These are phyloP conservation scores for Ciona savignyi DNA, from an alignment of 23 tunicate genomes.

Conservation along the genomic window DNA sequence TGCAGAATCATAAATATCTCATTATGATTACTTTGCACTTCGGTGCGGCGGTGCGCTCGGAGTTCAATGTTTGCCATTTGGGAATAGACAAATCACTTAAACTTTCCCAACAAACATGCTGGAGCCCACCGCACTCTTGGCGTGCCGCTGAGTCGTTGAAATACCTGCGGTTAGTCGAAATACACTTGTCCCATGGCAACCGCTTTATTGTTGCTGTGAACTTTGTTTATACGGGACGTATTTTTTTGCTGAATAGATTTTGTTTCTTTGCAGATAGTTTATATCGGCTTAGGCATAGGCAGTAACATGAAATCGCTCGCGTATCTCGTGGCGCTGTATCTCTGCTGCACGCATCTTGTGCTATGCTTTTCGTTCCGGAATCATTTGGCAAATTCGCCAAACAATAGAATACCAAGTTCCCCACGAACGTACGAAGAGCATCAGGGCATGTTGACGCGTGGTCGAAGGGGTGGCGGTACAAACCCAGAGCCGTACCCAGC, in stretches of 20 bases:
- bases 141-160: background rate
- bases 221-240: background rate
- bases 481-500: background rate
- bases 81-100: background rate
- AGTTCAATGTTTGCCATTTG: background rate
- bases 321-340: background rate
- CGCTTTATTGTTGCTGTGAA: background rate
- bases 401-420: background rate
- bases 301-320: background rate
- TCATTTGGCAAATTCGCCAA: background rate
- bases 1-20: no score
- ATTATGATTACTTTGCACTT: no score
- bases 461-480: background rate
- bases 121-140: background rate
- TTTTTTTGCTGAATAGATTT: background rate
- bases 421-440: background rate
- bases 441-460: background rate
- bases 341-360: background rate
- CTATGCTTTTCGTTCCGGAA: background rate
- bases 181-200: background rate
- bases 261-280: background rate
- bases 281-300: background rate
- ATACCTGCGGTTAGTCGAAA: background rate
- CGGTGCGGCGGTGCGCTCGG: no score
- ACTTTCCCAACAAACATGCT: background rate